Percentiles rank a stretch among this genome's conserved stretches.
Conservation (phyloP, 2,888 invertebrate species). For the Ormia ochracea region DNA sequence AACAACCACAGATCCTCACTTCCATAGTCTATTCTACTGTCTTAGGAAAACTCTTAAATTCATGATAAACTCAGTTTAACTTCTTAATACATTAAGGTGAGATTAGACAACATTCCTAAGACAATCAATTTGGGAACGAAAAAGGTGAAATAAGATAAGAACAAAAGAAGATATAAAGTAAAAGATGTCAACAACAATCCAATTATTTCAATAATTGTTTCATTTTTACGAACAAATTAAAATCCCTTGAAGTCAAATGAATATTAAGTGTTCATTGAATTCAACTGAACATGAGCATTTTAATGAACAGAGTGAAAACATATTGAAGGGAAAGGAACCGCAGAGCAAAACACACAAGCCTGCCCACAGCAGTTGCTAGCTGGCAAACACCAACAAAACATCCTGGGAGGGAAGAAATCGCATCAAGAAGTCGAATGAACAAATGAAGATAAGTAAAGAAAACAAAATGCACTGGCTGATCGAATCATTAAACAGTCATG, state of each 20-base stretch:
- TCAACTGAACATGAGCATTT: constrained; percentile 1
- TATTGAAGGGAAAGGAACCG: constrained; percentile 12
- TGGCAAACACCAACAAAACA: background rate
- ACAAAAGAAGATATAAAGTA: background rate
- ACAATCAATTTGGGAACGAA: background rate
- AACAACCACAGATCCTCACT: no score
- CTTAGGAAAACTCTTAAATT: background rate
- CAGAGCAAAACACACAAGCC: constrained; percentile 2
- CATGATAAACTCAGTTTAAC: background rate
- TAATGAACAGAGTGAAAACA: background rate
- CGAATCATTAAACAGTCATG: constrained; percentile 23
- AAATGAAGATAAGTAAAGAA: constrained; percentile 21
- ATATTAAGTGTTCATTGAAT: constrained; percentile 56
- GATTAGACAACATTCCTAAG: background rate
- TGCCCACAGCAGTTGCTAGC: background rate
- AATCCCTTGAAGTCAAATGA: constrained; percentile 73
- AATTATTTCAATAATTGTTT: constrained; percentile 75
- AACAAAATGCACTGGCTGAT: constrained; percentile 5
- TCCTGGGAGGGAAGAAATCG: constrained; percentile 66
- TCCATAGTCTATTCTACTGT: background rate
- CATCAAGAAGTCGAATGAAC: constrained; percentile 73
- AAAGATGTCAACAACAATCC: constrained; percentile 69
- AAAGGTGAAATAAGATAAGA: constrained; percentile 32
- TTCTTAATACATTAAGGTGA: background rate
- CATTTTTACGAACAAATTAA: constrained; percentile 74